phyloP scores from a whole-genome alignment of 2,113 vertebrate genomes.

The Cyprinodon tularosa region DNA sequence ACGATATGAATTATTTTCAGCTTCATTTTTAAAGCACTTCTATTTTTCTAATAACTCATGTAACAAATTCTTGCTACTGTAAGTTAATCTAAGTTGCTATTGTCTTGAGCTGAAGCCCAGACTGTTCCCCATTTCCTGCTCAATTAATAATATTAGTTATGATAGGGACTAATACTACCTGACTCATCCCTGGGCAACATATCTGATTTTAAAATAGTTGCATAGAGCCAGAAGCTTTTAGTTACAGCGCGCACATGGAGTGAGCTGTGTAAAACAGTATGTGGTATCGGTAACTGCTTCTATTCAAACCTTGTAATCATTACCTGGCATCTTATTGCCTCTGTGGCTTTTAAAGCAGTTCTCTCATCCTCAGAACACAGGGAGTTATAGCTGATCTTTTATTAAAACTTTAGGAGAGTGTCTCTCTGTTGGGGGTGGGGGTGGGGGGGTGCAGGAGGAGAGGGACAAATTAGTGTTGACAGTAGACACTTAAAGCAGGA shows the following conservation, averaged over 20 bases:
- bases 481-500: slow-evolving; percentile 87
- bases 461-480: slow-evolving; percentile 88
- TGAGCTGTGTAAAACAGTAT: slow-evolving; percentile 73
- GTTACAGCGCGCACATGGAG: slow-evolving; percentile 35
- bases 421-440: slow-evolving; percentile 70
- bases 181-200: slow-evolving; percentile 6
- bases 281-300: slow-evolving; percentile 75
- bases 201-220: slow-evolving; percentile 34
- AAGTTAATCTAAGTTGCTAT: background rate
- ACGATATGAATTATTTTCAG: background rate
- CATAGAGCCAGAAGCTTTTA: slow-evolving; percentile 35
- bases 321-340: slow-evolving; percentile 81
- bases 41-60: background rate
- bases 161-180: slow-evolving; percentile 14
- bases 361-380: slow-evolving; percentile 75
- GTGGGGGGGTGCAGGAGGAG: slow-evolving; percentile 67
- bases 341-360: slow-evolving; percentile 74
- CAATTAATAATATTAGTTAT: background rate
- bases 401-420: slow-evolving; percentile 83
- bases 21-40: background rate
- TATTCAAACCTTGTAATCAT: slow-evolving; percentile 82
- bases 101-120: background rate
- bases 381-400: slow-evolving; percentile 83
- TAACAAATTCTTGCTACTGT: background rate
- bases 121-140: background rate